These are phyloP conservation scores for Conus ventricosus DNA, from an alignment of 1,140 invertebrate genomes.

Conservation along the genomic window DNA sequence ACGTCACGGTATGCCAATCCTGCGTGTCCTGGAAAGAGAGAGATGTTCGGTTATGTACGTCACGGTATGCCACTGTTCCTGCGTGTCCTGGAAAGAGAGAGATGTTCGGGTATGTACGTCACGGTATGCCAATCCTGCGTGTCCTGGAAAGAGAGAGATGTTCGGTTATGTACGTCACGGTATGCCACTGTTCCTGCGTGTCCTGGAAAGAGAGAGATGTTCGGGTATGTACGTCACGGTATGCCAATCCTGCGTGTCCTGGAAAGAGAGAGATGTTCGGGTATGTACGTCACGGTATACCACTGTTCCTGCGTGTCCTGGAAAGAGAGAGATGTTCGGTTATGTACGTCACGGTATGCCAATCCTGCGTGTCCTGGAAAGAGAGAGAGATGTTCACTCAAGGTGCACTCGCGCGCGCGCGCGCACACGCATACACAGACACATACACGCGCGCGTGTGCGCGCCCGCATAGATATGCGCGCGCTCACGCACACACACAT, in stretches of 20 bases:
- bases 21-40: not conserved
- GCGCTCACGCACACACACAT: constrained; percentile 1
- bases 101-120: not conserved
- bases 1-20: not conserved
- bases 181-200: not conserved
- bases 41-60: not conserved
- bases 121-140: not conserved
- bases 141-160: not conserved
- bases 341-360: not conserved
- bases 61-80: not conserved
- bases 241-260: not conserved
- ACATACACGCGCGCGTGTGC: not conserved
- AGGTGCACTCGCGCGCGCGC: not conserved
- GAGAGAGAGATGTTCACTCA: no score
- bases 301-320: constrained; percentile 9
- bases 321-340: not conserved
- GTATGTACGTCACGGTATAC: not conserved
- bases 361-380: not conserved
- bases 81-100: not conserved
- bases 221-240: not conserved
- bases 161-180: not conserved
- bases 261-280: not conserved
- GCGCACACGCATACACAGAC: not conserved
- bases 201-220: not conserved
- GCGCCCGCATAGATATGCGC: not conserved